Percentiles rank a stretch among this genome's conserved stretches.
Evolutionary conservation across 2,113 vertebrate genomes (phyloP).

Genomic region (Phaetusa simplex): DNA sequence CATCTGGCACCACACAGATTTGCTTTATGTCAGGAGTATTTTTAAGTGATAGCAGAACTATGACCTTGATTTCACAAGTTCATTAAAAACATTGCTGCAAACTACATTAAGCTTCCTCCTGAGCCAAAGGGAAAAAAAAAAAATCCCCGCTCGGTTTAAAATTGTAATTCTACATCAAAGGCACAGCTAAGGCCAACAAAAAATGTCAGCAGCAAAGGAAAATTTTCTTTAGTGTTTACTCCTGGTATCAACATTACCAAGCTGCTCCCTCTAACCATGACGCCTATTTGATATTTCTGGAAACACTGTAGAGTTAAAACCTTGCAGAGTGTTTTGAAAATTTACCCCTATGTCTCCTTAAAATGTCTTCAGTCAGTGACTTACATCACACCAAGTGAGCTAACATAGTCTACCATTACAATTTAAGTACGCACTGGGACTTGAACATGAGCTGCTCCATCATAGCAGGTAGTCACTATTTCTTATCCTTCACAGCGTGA

Average conservation of each 20-base stretch:
- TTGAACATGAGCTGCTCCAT: not conserved
- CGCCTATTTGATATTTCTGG: not conserved
- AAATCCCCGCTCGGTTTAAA: not conserved
- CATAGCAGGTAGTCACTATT: not conserved
- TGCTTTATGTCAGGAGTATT: not conserved
- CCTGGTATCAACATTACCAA: not conserved
- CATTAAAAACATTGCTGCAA: not conserved
- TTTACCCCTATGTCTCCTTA: not conserved
- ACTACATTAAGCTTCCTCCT: not conserved
- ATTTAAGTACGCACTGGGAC: not conserved
- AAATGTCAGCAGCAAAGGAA: not conserved
- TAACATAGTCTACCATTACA: not conserved
- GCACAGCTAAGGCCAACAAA: not conserved
- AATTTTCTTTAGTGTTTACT: not conserved
- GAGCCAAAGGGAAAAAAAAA: not conserved
- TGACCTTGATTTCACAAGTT: conserved; percentile 53
- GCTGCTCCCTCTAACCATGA: not conserved
- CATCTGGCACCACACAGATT: conserved; percentile 36
- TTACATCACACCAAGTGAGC: not conserved
- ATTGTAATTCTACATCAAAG: conserved; percentile 1
- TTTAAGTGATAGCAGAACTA: conserved; percentile 3
- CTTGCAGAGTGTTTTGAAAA: not conserved
- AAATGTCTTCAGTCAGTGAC: not conserved
- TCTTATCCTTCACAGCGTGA: not conserved
- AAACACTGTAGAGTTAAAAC: not conserved